A percentile compares a stretch with the other conserved stretches of the same genome.
Conservation (phyloP, 30 jellyfish, hydroid and myxozoan genomes). For the Haliclystus octoradiatus region DNA sequence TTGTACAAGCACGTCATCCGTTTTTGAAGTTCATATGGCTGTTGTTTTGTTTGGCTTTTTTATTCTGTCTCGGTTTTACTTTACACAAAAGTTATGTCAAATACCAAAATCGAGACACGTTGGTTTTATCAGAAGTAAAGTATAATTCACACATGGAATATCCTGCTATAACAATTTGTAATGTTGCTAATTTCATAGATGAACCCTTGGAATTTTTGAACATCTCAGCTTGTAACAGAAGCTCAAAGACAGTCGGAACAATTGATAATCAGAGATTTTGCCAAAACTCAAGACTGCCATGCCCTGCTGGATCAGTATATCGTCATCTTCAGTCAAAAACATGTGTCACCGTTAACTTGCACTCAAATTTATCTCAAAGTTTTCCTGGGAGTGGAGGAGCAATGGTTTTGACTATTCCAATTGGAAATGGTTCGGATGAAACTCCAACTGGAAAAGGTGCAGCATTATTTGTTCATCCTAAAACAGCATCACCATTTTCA, state of each 20-base stretch:
- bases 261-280: neutral
- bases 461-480: neutral
- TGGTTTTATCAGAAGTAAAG: neutral
- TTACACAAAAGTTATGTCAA: neutral
- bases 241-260: neutral
- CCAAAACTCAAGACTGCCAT: neutral
- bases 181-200: neutral
- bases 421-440: neutral
- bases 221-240: neutral
- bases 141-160: neutral
- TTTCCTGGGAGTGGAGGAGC: neutral
- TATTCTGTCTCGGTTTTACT: neutral
- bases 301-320: neutral
- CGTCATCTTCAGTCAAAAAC: neutral
- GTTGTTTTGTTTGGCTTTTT: neutral
- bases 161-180: neutral
- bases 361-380: neutral
- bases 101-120: neutral
- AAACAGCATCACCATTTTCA: neutral
- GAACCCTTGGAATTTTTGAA: neutral
- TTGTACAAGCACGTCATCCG: neutral
- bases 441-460: neutral
- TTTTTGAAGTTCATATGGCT: neutral
- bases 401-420: neutral
- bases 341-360: neutral